Conservation (phyloP, 2,888 invertebrate species). For the Cylindroiulus punctatus region DNA sequence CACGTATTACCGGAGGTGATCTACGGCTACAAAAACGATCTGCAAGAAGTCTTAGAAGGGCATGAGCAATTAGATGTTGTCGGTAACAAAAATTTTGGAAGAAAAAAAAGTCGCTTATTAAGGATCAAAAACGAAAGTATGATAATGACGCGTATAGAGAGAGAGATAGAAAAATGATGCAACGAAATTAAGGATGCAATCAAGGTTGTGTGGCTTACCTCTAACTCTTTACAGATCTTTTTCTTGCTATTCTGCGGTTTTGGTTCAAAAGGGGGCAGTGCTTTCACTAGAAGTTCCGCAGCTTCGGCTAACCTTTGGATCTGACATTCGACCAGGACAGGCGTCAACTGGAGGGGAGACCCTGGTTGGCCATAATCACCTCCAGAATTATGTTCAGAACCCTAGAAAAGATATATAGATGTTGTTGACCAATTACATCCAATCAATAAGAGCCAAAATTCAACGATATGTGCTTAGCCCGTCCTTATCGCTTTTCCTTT, state of each 20-base stretch:
- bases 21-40: constrained; percentile 3
- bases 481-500: constrained; percentile 42
- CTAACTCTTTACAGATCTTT: constrained; percentile 87
- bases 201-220: constrained; percentile 68
- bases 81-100: not conserved
- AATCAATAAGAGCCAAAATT: constrained; percentile 42
- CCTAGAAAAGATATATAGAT: constrained; percentile 54
- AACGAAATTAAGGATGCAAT: constrained; percentile 43
- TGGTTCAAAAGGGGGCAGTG: constrained; percentile 86
- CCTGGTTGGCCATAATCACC: constrained; percentile 62
- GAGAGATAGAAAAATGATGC: constrained; percentile 22
- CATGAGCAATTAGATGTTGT: not conserved
- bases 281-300: constrained; percentile 83
- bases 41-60: constrained; percentile 30
- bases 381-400: constrained; percentile 57
- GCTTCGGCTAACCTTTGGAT: constrained; percentile 84
- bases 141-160: not conserved
- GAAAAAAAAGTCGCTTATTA: not conserved
- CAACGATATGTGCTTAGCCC: not conserved
- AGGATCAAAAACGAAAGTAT: not conserved
- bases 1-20: constrained; percentile 15
- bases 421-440: constrained; percentile 45
- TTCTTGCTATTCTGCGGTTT: constrained; percentile 90
- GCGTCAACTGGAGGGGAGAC: constrained; percentile 74
- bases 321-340: constrained; percentile 83